These are phyloP conservation scores for Alethe diademata DNA, from an alignment of 2,113 vertebrate species.

Conservation along the genomic window DNA sequence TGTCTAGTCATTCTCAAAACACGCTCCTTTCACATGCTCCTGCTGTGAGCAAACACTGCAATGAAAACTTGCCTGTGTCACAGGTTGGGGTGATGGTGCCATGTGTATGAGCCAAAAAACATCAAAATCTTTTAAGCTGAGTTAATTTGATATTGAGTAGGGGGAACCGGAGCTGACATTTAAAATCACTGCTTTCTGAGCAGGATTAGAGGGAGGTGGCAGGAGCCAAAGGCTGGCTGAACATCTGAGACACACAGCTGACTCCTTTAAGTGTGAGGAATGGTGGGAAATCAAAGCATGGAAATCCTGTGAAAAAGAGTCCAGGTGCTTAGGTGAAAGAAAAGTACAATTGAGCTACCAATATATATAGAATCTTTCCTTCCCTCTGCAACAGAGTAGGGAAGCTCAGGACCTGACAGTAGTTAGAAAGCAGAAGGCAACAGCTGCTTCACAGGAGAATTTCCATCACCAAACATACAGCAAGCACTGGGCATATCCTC, in stretches of 20 bases:
- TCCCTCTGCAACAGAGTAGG: background rate
- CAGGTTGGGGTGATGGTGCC: background rate
- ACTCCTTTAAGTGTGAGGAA: background rate
- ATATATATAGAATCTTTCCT: background rate
- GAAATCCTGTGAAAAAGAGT: background rate
- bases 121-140: background rate
- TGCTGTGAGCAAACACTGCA: background rate
- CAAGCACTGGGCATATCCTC: background rate
- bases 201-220: background rate
- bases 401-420: background rate
- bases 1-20: background rate
- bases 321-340: background rate
- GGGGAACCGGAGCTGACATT: background rate
- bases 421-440: background rate
- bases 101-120: background rate
- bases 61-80: background rate
- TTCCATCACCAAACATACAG: background rate
- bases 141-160: background rate
- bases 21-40: background rate
- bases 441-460: background rate
- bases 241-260: background rate
- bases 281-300: background rate
- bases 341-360: background rate
- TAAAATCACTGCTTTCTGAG: background rate
- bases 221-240: background rate